These are phyloP conservation scores for Lepus townsendii DNA, from an alignment of 2,797 vertebrate species.

Conservation along the genomic window DNA sequence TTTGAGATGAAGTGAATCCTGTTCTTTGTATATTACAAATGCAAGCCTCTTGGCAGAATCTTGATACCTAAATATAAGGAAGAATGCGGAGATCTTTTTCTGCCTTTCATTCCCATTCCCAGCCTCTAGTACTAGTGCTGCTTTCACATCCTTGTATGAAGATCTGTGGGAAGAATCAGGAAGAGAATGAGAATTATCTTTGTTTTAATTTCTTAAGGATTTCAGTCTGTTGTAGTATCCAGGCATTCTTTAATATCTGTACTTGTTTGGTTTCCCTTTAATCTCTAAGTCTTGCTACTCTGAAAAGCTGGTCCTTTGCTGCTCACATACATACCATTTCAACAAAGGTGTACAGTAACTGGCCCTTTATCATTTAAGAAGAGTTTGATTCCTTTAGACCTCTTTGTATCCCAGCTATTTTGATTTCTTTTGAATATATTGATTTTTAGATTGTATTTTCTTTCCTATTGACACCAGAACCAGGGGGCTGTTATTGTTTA, in stretches of 20 bases:
- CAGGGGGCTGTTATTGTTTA: neutral
- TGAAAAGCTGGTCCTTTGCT: neutral
- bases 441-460: neutral
- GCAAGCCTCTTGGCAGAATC: neutral
- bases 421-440: constrained; percentile 5
- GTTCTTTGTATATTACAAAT: neutral
- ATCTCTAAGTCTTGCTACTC: neutral
- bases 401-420: neutral
- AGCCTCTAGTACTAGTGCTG: neutral
- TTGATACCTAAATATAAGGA: neutral
- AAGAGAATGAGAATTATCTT: neutral
- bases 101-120: neutral
- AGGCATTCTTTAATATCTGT: neutral
- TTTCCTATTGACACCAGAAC: neutral
- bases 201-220: constrained; percentile 1
- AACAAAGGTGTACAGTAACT: neutral
- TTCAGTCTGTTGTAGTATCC: neutral
- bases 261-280: neutral
- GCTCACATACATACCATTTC: neutral
- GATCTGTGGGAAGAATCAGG: neutral
- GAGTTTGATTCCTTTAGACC: constrained; percentile 2
- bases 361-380: neutral
- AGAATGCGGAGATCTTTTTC: constrained; percentile 23
- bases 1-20: neutral
- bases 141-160: neutral